These are phyloP conservation scores for Leptobrachium leishanense DNA, from an alignment of 2,113 vertebrate genomes.

Conservation along the genomic window DNA sequence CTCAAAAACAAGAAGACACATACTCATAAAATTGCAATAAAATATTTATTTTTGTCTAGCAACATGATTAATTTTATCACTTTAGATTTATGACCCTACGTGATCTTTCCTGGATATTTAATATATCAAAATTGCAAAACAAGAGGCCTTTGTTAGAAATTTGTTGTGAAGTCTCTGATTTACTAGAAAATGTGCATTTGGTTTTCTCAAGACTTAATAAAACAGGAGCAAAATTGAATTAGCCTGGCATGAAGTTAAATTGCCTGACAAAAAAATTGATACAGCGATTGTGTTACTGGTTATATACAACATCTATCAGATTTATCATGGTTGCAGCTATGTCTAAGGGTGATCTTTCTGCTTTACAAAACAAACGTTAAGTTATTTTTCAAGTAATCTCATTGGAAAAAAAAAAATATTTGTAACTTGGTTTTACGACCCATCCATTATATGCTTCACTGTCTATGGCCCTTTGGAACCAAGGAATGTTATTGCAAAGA, in stretches of 20 bases:
- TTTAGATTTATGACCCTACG: constrained; percentile 70
- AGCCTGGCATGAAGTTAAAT: constrained; percentile 68
- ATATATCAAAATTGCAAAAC: constrained; percentile 72
- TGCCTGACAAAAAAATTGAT: constrained; percentile 64
- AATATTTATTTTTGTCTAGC: constrained; percentile 76
- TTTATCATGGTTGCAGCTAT: constrained; percentile 21
- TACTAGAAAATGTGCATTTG: constrained; percentile 59
- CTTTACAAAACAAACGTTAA: constrained; percentile 39
- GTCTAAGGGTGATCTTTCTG: constrained; percentile 40
- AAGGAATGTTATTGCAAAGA: constrained; percentile 26
- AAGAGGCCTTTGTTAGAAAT: constrained; percentile 61
- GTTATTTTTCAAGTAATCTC: constrained; percentile 46
- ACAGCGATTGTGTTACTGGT: constrained; percentile 57
- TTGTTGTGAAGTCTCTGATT: constrained; percentile 64
- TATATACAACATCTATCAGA: constrained; percentile 55
- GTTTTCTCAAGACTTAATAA: constrained; percentile 65
- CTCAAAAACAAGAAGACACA: constrained; percentile 60
- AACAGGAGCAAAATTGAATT: constrained; percentile 69
- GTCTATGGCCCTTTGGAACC: constrained; percentile 19
- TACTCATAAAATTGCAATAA: constrained; percentile 75
- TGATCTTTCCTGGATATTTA: constrained; percentile 69
- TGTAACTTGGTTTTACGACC: constrained; percentile 46
- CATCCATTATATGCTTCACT: constrained; percentile 47
- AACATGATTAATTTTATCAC: constrained; percentile 75
- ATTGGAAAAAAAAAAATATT: constrained; percentile 33